A percentile compares a stretch with the other conserved stretches of the same genome.
These are phyloP conservation scores for Cryptoprocta ferox DNA, from an alignment of 2,797 vertebrate genomes.

Conservation along the genomic window DNA sequence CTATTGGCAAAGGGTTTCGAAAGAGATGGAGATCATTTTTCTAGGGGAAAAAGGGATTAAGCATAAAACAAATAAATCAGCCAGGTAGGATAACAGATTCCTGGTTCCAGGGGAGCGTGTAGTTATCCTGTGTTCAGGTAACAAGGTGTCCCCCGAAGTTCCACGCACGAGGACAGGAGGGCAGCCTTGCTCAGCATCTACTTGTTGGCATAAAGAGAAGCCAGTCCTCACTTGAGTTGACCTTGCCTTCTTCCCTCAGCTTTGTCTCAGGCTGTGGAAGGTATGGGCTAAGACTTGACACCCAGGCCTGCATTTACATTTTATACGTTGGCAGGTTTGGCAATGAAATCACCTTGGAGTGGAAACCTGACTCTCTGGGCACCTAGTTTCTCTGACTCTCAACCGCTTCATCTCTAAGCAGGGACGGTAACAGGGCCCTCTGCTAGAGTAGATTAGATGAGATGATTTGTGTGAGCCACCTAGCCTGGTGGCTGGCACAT, in stretches of 20 bases:
- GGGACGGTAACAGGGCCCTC: background rate
- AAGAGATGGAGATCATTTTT: slow-evolving; percentile 73
- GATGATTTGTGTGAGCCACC: background rate
- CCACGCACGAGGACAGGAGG: background rate
- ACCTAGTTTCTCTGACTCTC: background rate
- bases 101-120: background rate
- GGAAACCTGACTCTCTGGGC: background rate
- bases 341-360: background rate
- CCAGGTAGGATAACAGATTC: slow-evolving; percentile 27
- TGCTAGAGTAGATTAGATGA: background rate
- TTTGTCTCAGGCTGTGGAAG: background rate
- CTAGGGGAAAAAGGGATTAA: slow-evolving; percentile 68
- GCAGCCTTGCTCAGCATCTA: background rate
- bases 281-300: background rate
- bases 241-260: background rate
- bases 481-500: background rate
- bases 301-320: background rate
- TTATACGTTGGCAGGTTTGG: background rate
- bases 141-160: background rate
- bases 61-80: slow-evolving; percentile 60
- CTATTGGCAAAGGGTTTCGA: slow-evolving; percentile 72
- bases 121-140: background rate
- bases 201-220: background rate
- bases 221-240: background rate
- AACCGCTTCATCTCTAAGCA: background rate